Percentiles rank a stretch among this genome's conserved stretches.
These are phyloP conservation scores for Xestia xanthographa DNA, from an alignment of 2,888 invertebrate species.

Conservation along the genomic window DNA sequence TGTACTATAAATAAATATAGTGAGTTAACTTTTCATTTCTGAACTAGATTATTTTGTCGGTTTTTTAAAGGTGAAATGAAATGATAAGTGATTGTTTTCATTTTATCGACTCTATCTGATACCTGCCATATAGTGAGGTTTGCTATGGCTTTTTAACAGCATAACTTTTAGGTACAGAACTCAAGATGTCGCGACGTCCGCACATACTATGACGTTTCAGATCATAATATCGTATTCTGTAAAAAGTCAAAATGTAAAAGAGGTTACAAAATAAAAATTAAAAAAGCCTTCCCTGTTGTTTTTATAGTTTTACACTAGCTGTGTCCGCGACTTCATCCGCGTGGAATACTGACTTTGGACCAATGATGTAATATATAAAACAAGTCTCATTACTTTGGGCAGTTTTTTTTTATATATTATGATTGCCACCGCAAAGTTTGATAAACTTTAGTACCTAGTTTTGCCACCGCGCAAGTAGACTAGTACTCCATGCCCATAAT, in stretches of 20 bases:
- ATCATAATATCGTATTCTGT: neutral
- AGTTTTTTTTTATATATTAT: no score
- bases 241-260: no score
- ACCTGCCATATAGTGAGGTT: neutral
- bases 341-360: rapidly evolving
- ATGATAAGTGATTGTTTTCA: neutral
- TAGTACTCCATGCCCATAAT: no score
- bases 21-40: no score
- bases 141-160: neutral
- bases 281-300: neutral
- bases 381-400: no score
- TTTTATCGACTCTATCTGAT: neutral
- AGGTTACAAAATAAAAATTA: no score
- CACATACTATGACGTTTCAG: neutral
- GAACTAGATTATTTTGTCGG: no score
- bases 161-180: neutral
- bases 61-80: neutral
- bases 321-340: neutral
- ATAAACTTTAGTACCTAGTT: no score
- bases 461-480: no score
- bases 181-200: neutral
- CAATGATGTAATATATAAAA: rapidly evolving
- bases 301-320: neutral
- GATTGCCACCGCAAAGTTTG: no score
- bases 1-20: no score